phyloP scores from a whole-genome alignment of 2,888 invertebrate genomes.

The Melieria picta region DNA sequence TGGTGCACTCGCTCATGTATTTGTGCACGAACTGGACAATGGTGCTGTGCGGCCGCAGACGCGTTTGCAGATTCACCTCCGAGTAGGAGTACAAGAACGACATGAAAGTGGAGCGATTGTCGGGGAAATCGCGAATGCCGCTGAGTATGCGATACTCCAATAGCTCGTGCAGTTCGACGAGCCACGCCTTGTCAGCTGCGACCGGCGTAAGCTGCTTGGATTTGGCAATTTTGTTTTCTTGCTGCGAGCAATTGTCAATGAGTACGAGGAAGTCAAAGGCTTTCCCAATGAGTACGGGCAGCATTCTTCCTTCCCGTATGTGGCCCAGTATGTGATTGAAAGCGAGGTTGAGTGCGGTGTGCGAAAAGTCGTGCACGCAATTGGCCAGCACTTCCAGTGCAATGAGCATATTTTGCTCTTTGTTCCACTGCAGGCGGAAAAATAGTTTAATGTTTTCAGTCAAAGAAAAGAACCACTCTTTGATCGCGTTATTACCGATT shows the following conservation, averaged over 20 bases:
- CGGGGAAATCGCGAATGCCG: slow-evolving; percentile 54
- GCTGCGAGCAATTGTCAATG: slow-evolving; percentile 56
- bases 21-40: slow-evolving; percentile 57
- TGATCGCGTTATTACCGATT: slow-evolving; percentile 49
- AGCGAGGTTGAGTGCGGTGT: slow-evolving; percentile 59
- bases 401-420: slow-evolving; percentile 60
- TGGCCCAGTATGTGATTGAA: slow-evolving; percentile 56
- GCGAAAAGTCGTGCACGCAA: slow-evolving; percentile 59
- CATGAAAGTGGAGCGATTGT: slow-evolving; percentile 54
- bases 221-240: slow-evolving; percentile 31
- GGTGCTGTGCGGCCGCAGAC: slow-evolving; percentile 46
- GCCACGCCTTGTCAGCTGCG: slow-evolving; percentile 48
- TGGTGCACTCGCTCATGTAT: slow-evolving; percentile 55
- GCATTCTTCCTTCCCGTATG: slow-evolving; percentile 56
- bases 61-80: slow-evolving; percentile 58
- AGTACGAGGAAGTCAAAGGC: slow-evolving; percentile 59
- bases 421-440: slow-evolving; percentile 52
- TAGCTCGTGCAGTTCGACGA: slow-evolving; percentile 52
- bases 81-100: slow-evolving; percentile 60
- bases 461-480: not conserved
- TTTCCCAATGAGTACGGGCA: slow-evolving; percentile 59
- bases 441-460: not conserved
- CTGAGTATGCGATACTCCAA: slow-evolving; percentile 49
- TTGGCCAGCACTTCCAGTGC: slow-evolving; percentile 60
- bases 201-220: not conserved